Evolutionary conservation across 2,888 invertebrate species (phyloP), one percentile per base, ranked within the genome.

Genomic region (Polydrusus pterygomalis): DNA sequence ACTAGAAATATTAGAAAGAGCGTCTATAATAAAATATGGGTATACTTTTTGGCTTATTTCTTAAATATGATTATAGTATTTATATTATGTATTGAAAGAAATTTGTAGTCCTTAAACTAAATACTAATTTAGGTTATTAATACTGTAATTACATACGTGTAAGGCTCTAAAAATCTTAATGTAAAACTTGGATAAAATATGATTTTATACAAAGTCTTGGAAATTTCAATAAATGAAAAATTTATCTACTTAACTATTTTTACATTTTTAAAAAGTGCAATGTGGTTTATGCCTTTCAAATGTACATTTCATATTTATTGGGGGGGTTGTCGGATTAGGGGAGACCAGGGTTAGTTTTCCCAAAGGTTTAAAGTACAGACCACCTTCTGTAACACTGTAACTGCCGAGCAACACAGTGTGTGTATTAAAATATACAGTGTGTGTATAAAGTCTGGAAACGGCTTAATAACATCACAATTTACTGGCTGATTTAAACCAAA

Each of bases 91-190:
- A 25, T 64, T 15, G 47, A 38, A 67, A 67, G 13, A 38, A 51
- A 20, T 30, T 64, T 47, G 38, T 51, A 47, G 30, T 43, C 13
- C 10, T 20, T 51, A 67, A 49, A 49, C 54, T 67, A 67, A 67
- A 67, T 67, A 54, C 67, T 67, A 67, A 40, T 30, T 67, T 51
- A 67, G 38, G 49, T 15, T 45, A 49, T 67, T 67, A 67, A 67
- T 67, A 67, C 67, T 67, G 67, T 67, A 67, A 51, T 67, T 67
- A 67, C 45, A 49, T 65, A 65, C 2, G 65, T 65, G 67, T 67
- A 67, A 54, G 67, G 67, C 40, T 67, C 67, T 67, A 65, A 51
- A 65, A 47, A 34, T 65, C 49, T 65, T 65, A 67, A 67, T 67
- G 67, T 67, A 67, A 54, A 67, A 67, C 38, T 40, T 54, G 65